Base-by-base conservation (phyloP, 2,888 invertebrate genomes). In the Diogma glabrata region DNA sequence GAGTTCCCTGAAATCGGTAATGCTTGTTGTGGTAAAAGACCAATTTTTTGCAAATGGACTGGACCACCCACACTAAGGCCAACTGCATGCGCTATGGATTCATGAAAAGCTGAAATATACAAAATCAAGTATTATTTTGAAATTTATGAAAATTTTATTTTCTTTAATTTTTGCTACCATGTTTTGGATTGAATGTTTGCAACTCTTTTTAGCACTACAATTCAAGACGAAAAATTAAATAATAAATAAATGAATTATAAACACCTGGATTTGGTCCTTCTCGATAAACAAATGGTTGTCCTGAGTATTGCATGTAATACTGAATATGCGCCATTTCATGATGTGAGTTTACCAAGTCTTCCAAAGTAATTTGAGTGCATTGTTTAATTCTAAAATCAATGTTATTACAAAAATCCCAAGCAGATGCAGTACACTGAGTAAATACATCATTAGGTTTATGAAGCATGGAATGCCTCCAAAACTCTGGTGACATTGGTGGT, bases 321-420 rank as follows among this genome's bases (percentile, higher is more conserved):
- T 89, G 82, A 1, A 88, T 73, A 63, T 88, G 87, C 0, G 87
- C 81, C 82, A 89, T 84, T 71, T 89, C 88, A 59, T 87, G 87
- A 63, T 89, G 88, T 0, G 83, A 80, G 0, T 84, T 82, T 19
- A 87, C 71, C 33, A 89, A 71, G 64, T 87, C 84, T 14, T 84
- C 81, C 78, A 84, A 81, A 4, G 81, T 82, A 5, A 87, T 78
- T 61, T 82, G 81, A 0, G 88, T 87, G 63, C 89, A 90, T 64
- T 87, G 86, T 59, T 88, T 89, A 54, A 89, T 87, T 60, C 87
- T 84, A 65, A 12, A 90, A 65, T 93, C 91, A 16, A 84, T 75
- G 60, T 79, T 75, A 61, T 90, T 87, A 62, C 84, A 87, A 68
- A 90, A 87, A 67, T 91, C 89, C 89, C 89, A 90, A 1, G 90